phyloP scores from a whole-genome alignment of 2,888 invertebrate genomes.

The Eupithecia dodoneata region DNA sequence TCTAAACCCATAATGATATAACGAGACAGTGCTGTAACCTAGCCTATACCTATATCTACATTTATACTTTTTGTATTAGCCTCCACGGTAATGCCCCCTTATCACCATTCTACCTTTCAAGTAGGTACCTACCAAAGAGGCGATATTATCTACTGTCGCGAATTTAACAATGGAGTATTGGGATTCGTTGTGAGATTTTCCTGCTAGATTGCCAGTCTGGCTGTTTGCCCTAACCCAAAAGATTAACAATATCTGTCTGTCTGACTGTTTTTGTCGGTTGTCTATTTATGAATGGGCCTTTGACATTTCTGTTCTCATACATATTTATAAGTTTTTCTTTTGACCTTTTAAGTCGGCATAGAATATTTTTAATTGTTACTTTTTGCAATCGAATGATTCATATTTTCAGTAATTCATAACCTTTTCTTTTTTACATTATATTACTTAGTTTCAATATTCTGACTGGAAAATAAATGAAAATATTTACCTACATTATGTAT shows the following conservation, averaged over 20 bases:
- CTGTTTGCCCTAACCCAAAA: slow-evolving; percentile 6
- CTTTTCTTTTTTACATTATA: neutral
- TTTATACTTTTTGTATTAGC: neutral
- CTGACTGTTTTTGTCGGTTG: slow-evolving; percentile 6
- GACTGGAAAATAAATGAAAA: neutral
- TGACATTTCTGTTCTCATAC: neutral
- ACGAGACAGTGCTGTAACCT: neutral
- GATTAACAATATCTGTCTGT: slow-evolving; percentile 3
- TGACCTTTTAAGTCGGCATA: slow-evolving; percentile 1
- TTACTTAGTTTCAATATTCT: neutral
- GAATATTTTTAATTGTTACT: neutral
- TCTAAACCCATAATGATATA: neutral
- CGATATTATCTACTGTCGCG: slow-evolving; percentile 2
- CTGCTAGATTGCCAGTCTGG: slow-evolving; percentile 5
- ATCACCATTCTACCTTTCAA: neutral
- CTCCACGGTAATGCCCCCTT: slow-evolving; percentile 6
- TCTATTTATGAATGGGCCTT: slow-evolving; percentile 13
- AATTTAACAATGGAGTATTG: slow-evolving; percentile 1
- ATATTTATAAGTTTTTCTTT: slow-evolving; percentile 6
- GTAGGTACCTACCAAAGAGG: neutral
- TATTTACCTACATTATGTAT: neutral
- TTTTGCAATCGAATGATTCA: neutral
- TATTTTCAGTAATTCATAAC: neutral
- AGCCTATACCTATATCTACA: neutral
- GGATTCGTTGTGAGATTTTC: neutral